Evolutionary conservation across 30 jellyfish, hydroid and myxozoan species (phyloP).

Genomic region (Turritopsis rubra): DNA sequence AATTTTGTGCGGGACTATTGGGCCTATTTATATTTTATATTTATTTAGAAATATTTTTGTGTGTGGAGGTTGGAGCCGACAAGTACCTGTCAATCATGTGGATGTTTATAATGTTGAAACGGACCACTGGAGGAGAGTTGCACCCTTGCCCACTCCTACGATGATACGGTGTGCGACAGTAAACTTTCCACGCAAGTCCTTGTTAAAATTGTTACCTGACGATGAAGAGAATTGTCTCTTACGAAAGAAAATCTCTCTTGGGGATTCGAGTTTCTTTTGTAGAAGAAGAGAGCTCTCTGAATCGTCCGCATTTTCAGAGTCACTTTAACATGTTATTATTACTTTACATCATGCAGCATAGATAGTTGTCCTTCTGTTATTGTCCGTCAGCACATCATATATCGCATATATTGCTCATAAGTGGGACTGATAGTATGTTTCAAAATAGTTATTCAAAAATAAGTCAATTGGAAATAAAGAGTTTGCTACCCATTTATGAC

Average conservation of each 20-base stretch:
- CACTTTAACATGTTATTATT: not conserved
- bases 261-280: not conserved
- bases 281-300: not conserved
- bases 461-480: too few relatives aligned
- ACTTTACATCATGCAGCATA: too few relatives aligned
- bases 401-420: too few relatives aligned
- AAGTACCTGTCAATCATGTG: conserved; percentile 28
- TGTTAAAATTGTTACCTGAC: conserved; percentile 5
- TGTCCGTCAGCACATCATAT: too few relatives aligned
- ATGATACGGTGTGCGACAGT: conserved; percentile 72
- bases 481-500: too few relatives aligned
- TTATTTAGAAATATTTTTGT: conserved; percentile 64
- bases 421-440: too few relatives aligned
- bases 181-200: conserved; percentile 67
- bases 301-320: not conserved
- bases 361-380: too few relatives aligned
- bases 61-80: conserved; percentile 98
- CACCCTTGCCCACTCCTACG: conserved; percentile 87
- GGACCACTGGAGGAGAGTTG: conserved; percentile 50
- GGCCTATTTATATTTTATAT: too few relatives aligned
- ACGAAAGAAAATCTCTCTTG: not conserved
- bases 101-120: conserved; percentile 55
- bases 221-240: not conserved
- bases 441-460: too few relatives aligned
- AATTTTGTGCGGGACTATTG: too few relatives aligned